Percentiles rank a stretch among this genome's conserved stretches.
Evolutionary conservation across 2,797 vertebrate species (phyloP).

Genomic region (Gadopsis bispinosus): DNA sequence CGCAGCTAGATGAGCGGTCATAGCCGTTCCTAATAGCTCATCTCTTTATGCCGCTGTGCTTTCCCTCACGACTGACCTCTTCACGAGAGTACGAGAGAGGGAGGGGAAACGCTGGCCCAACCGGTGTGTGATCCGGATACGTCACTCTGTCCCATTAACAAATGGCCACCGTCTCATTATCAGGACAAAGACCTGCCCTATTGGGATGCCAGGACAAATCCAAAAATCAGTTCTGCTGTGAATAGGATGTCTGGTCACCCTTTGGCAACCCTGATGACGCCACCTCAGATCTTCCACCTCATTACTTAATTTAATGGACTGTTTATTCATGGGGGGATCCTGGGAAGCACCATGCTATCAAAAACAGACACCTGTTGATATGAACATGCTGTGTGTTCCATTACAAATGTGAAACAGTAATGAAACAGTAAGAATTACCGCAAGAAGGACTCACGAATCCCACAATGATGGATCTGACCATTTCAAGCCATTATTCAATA

Average conservation of each 20-base stretch:
- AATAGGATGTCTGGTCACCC: constrained; percentile 27
- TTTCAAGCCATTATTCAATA: background rate
- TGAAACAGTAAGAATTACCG: background rate
- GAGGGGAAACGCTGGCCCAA: constrained; percentile 21
- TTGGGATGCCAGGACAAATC: constrained; percentile 7
- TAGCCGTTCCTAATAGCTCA: background rate
- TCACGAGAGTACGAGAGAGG: background rate
- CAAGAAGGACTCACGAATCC: background rate
- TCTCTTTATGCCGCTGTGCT: background rate
- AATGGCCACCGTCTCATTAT: constrained; percentile 34
- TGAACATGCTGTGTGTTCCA: background rate
- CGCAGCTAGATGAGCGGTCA: background rate
- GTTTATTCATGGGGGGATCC: constrained; percentile 1
- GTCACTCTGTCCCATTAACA: constrained; percentile 39
- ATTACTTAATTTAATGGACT: constrained; percentile 21
- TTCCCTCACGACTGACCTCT: background rate
- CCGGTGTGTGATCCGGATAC: constrained; percentile 11
- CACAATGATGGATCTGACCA: constrained; percentile 3
- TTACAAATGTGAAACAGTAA: background rate
- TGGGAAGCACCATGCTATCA: constrained; percentile 37
- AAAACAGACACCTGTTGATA: constrained; percentile 41
- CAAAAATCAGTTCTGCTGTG: constrained; percentile 19
- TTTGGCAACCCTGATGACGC: constrained; percentile 23
- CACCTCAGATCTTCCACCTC: constrained; percentile 24
- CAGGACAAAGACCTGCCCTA: constrained; percentile 22